Evolutionary conservation across 2,113 vertebrate species (phyloP).

Genomic region (Aplodontia rufa): DNA sequence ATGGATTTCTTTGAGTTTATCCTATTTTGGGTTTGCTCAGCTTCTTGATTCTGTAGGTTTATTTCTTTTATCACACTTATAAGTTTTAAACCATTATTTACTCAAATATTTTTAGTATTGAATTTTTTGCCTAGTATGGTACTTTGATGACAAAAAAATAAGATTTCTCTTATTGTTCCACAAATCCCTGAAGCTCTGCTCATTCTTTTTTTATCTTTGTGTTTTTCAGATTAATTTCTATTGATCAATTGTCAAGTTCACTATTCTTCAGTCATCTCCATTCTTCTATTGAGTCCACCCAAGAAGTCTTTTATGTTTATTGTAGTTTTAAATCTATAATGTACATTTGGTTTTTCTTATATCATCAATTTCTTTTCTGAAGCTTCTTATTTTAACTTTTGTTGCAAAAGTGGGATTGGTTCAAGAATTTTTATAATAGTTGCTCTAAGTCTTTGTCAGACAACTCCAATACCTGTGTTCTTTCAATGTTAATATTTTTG

Average conservation of each 20-base stretch:
- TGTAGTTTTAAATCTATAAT: background rate
- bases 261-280: background rate
- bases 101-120: background rate
- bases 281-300: background rate
- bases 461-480: background rate
- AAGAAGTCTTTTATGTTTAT: background rate
- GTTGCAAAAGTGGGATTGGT: background rate
- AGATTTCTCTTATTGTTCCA: background rate
- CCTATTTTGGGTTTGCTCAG: background rate
- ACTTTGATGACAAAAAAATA: background rate
- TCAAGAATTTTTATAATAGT: background rate
- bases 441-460: background rate
- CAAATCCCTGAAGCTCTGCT: background rate
- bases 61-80: background rate
- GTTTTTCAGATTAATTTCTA: background rate
- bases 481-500: background rate
- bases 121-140: background rate
- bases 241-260: background rate
- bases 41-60: background rate
- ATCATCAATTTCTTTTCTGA: background rate
- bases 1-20: background rate
- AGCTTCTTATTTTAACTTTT: background rate
- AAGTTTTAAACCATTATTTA: background rate
- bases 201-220: background rate
- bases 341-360: background rate